A percentile compares a stretch with the other conserved stretches of the same genome.
phyloP scores from a whole-genome alignment of 2,797 vertebrate genomes.

The Urophycis tenuis region DNA sequence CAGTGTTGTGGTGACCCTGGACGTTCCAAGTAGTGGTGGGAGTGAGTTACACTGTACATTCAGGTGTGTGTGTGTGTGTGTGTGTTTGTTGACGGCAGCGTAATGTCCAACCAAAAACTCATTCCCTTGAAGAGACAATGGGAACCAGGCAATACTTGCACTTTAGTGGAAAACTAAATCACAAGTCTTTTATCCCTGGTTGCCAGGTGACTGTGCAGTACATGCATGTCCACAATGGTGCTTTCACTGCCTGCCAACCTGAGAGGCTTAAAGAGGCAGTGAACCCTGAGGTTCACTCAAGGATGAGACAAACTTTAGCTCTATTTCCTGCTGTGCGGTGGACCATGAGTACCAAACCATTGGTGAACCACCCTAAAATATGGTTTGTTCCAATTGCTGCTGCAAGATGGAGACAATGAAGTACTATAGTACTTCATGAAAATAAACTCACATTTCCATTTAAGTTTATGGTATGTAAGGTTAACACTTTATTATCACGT shows the following conservation, averaged over 20 bases:
- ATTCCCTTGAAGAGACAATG: slow-evolving; percentile 33
- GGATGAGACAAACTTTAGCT: not conserved
- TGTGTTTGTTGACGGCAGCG: slow-evolving; percentile 13
- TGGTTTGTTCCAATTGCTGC: no score
- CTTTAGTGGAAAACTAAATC: slow-evolving; percentile 30
- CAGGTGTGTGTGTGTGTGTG: not conserved
- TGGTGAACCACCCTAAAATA: no score
- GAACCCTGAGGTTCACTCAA: not conserved
- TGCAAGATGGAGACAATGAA: no score
- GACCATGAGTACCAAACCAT: no score
- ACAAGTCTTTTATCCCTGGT: slow-evolving; percentile 39
- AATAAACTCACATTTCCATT: no score
- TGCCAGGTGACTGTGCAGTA: slow-evolving; percentile 44
- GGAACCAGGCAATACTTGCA: slow-evolving; percentile 24
- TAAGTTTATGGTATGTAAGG: no score
- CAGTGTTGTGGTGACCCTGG: not conserved
- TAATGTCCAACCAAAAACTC: slow-evolving; percentile 33
- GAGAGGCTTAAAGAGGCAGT: slow-evolving; percentile 3
- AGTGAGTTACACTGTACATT: not conserved
- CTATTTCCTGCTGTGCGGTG: no score
- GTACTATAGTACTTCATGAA: no score
- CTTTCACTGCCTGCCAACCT: slow-evolving; percentile 30
- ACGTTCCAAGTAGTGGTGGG: not conserved
- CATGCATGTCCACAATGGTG: slow-evolving; percentile 31
- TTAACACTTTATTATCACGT: no score